Conservation (phyloP, 2,113 vertebrate species). For the Cheilinus undulatus region DNA sequence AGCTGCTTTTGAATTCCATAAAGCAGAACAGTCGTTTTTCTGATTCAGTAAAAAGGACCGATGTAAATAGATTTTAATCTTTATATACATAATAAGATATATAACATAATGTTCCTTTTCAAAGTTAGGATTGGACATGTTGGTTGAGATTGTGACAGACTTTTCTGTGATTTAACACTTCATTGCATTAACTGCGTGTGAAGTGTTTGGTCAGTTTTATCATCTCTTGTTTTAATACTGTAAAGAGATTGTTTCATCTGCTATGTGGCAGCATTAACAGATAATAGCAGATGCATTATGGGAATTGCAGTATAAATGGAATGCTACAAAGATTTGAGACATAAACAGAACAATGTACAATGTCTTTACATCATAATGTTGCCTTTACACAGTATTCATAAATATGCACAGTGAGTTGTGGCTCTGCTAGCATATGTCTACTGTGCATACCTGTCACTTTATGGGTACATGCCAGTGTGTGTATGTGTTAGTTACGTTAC, state of each 20-base stretch:
- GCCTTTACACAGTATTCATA: slow-evolving; percentile 43
- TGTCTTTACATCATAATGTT: slow-evolving; percentile 32
- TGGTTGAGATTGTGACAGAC: too few species aligned
- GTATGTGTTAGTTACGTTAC: slow-evolving; percentile 34
- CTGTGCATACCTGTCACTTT: slow-evolving; percentile 26
- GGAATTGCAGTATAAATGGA: slow-evolving; percentile 6
- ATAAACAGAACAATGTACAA: slow-evolving; percentile 27
- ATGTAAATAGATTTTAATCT: too few species aligned
- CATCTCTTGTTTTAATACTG: slow-evolving; percentile 4
- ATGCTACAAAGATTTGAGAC: slow-evolving; percentile 24
- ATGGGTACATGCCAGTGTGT: slow-evolving; percentile 19
- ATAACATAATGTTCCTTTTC: neutral
- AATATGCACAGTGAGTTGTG: slow-evolving; percentile 48
- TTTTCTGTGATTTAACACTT: neutral
- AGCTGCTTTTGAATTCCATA: neutral
- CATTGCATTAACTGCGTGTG: slow-evolving; percentile 7
- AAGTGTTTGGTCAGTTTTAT: slow-evolving; percentile 1
- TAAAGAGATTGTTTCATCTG: neutral
- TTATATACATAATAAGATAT: too few species aligned
- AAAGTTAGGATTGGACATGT: too few species aligned
- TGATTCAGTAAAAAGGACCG: too few species aligned
- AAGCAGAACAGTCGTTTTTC: too few species aligned
- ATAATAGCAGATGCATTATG: slow-evolving; percentile 13
- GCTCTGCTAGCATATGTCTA: slow-evolving; percentile 36
- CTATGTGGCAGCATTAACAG: slow-evolving; percentile 24